Percentiles rank a stretch among this genome's conserved stretches.
phyloP scores from a whole-genome alignment of 1,140 invertebrate genomes.

The Hyles euphorbiae region DNA sequence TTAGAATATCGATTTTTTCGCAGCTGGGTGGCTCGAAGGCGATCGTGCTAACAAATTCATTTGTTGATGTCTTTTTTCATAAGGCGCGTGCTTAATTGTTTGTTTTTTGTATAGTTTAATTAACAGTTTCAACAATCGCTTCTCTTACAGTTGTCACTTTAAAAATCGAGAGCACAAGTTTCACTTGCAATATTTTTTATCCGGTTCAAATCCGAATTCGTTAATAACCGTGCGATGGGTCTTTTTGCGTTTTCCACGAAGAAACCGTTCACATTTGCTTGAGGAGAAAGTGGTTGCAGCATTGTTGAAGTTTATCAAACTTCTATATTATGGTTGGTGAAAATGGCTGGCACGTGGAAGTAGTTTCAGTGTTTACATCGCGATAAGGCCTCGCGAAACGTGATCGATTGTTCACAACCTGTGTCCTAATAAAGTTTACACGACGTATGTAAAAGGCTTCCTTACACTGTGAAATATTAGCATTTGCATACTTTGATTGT shows the following conservation, averaged over 20 bases:
- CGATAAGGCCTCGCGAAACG: constrained; percentile 44
- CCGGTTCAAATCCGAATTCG: constrained; percentile 9
- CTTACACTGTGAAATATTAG: not conserved
- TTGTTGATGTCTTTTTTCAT: too few species aligned
- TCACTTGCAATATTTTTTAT: constrained; percentile 28
- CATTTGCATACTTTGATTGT: too few species aligned
- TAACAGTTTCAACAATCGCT: not conserved
- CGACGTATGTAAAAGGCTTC: not conserved
- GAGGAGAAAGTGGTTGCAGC: too few species aligned
- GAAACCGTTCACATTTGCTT: too few species aligned
- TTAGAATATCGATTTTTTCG: too few species aligned
- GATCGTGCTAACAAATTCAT: too few species aligned
- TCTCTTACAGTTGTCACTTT: constrained; percentile 25
- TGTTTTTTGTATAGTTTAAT: too few species aligned
- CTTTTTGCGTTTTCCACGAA: too few species aligned
- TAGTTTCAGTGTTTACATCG: constrained; percentile 23
- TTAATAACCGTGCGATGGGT: constrained; percentile 3
- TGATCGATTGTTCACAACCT: constrained; percentile 40
- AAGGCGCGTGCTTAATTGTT: too few species aligned
- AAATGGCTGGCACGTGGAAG: constrained; percentile 37
- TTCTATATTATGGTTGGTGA: too few species aligned
- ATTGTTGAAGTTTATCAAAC: too few species aligned
- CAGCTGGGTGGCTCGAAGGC: too few species aligned
- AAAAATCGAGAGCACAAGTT: constrained; percentile 37
- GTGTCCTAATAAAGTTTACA: constrained; percentile 7